A percentile compares a stretch with the other conserved stretches of the same genome.
phyloP scores from a whole-genome alignment of 2,888 invertebrate genomes.

The Chymomyza fuscimana region DNA sequence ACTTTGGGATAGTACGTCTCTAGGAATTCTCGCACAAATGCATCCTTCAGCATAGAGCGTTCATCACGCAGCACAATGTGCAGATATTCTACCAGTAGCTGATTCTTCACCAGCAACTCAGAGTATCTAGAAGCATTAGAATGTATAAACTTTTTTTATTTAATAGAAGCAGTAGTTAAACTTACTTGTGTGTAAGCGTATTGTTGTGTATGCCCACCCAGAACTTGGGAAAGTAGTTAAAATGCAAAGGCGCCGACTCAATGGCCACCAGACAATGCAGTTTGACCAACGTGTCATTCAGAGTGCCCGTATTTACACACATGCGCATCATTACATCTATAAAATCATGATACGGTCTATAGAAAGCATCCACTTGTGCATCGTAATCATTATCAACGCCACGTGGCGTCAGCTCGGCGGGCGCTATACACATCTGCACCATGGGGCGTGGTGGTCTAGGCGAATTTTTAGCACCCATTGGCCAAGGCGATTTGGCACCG shows the following conservation, averaged over 20 bases:
- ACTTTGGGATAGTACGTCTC: conserved; percentile 93
- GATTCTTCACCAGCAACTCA: conserved; percentile 89
- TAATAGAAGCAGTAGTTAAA: conserved; percentile 19
- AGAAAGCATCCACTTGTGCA: conserved; percentile 87
- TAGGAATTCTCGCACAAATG: conserved; percentile 92
- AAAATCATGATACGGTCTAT: conserved; percentile 93
- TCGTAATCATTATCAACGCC: conserved; percentile 90
- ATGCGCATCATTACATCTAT: conserved; percentile 91
- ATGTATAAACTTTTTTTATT: conserved; percentile 4
- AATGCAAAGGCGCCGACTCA: conserved; percentile 93
- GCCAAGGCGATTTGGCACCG: conserved; percentile 82
- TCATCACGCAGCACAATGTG: conserved; percentile 94
- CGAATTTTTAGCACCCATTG: conserved; percentile 83
- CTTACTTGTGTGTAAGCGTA: conserved; percentile 79
- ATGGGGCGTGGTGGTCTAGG: conserved; percentile 87
- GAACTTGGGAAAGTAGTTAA: conserved; percentile 93
- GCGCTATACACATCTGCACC: conserved; percentile 92
- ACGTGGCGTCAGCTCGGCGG: conserved; percentile 84
- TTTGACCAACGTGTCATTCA: conserved; percentile 91
- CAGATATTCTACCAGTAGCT: conserved; percentile 92
- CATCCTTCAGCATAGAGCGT: conserved; percentile 90
- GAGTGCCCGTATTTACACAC: conserved; percentile 92
- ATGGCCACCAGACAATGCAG: conserved; percentile 94
- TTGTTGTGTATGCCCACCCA: conserved; percentile 92
- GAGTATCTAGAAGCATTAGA: conserved; percentile 83